Evolutionary conservation across 2,113 vertebrate species (phyloP).

Genomic region (Candoia aspera): DNA sequence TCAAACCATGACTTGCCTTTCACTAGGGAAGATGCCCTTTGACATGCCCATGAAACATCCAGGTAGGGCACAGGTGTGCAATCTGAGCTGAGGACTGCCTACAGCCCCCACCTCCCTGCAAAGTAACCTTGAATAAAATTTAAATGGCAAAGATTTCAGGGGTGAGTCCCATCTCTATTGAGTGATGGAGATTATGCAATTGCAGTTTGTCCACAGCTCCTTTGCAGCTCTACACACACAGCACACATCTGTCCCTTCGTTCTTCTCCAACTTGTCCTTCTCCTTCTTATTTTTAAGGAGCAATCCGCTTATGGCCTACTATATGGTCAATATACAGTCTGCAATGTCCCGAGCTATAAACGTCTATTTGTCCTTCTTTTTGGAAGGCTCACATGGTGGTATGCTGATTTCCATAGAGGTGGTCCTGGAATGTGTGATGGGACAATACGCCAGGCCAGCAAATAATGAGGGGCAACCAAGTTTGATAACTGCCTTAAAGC

Average conservation of each 20-base stretch:
- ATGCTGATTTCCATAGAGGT: conserved; percentile 88
- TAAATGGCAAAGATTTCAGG: not conserved
- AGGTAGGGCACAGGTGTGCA: too few relatives aligned
- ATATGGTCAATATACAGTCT: conserved; percentile 47
- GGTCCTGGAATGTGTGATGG: conserved; percentile 82
- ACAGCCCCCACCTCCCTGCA: not conserved
- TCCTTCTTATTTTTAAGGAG: not conserved
- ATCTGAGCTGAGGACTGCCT: too few relatives aligned
- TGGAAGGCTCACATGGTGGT: conserved; percentile 68
- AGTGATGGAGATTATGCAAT: conserved; percentile 35
- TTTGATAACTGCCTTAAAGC: conserved; percentile 99
- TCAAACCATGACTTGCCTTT: not conserved
- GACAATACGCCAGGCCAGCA: conserved; percentile 79
- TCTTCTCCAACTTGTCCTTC: not conserved
- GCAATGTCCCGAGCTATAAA: conserved; percentile 75
- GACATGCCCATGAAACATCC: too few relatives aligned
- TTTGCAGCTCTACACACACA: conserved; percentile 36
- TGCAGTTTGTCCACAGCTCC: conserved; percentile 7
- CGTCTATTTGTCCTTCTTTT: not conserved
- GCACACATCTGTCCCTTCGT: conserved; percentile 58
- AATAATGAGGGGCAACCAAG: conserved; percentile 87
- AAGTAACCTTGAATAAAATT: not conserved
- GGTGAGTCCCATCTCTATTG: not conserved
- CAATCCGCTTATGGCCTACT: conserved; percentile 46
- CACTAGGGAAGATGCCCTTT: not conserved